Conservation (phyloP, 2,797 vertebrate genomes). For the Hypotaenidia philippensis region DNA sequence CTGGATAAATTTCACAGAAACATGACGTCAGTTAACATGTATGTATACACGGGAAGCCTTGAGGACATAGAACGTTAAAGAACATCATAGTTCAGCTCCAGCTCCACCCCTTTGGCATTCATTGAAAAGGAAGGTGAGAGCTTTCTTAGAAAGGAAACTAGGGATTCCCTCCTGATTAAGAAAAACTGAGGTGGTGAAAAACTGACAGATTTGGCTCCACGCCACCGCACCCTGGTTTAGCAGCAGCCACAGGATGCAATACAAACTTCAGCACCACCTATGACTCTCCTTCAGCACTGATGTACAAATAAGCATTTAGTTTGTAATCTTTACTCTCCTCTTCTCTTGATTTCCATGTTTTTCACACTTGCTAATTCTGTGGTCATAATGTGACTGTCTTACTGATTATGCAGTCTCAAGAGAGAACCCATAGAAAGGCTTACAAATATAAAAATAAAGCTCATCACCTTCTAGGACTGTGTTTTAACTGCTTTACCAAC, state of each 20-base stretch:
- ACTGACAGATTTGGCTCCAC: background rate
- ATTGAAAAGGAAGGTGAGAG: background rate
- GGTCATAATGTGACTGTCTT: background rate
- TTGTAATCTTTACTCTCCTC: background rate
- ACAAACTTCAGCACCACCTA: background rate
- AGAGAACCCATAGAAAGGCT: background rate
- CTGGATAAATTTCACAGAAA: background rate
- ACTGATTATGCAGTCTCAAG: background rate
- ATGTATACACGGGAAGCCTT: background rate
- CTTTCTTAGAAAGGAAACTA: background rate
- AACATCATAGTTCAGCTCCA: background rate
- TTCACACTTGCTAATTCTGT: background rate
- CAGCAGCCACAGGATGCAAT: background rate
- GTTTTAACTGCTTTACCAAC: background rate
- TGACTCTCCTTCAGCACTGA: background rate
- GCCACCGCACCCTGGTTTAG: background rate
- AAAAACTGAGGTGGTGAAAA: conserved; percentile 19
- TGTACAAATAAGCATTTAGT: background rate
- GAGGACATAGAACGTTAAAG: background rate
- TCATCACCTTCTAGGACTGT: background rate
- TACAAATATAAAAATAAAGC: background rate
- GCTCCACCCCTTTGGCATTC: background rate
- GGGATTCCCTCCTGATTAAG: conserved; percentile 17
- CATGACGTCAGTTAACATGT: background rate
- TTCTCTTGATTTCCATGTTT: background rate